Evolutionary conservation across 1,140 invertebrate genomes (phyloP).

Genomic region (Euwallacea fornicatus): DNA sequence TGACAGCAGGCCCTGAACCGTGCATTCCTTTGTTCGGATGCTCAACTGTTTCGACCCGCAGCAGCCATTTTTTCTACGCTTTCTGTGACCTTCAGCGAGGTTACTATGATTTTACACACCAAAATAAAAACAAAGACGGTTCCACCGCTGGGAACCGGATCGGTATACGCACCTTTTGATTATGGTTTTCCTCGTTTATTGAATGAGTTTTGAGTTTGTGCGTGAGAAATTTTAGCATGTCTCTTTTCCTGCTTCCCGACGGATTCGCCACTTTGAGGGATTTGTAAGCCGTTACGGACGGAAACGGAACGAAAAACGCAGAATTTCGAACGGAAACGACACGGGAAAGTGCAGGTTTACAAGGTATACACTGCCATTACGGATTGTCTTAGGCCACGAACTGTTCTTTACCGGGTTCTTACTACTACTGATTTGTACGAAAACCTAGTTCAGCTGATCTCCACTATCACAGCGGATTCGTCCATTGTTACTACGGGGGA

Average conservation of each 20-base stretch:
- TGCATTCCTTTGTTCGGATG: slow-evolving; percentile 52
- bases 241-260: slow-evolving; percentile 51
- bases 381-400: slow-evolving; percentile 38
- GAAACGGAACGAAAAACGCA: slow-evolving; percentile 8
- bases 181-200: slow-evolving; percentile 69
- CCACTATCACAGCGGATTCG: slow-evolving; percentile 40
- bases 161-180: slow-evolving; percentile 52
- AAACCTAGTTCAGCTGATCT: slow-evolving; percentile 46
- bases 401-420: slow-evolving; percentile 37
- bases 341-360: slow-evolving; percentile 1
- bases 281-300: slow-evolving; percentile 29
- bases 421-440: slow-evolving; percentile 43
- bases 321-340: neutral
- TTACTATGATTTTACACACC: slow-evolving; percentile 43
- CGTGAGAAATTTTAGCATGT: slow-evolving; percentile 79
- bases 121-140: slow-evolving; percentile 38
- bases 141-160: slow-evolving; percentile 14
- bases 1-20: slow-evolving; percentile 38
- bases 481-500: slow-evolving; percentile 49
- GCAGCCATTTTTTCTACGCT: slow-evolving; percentile 52
- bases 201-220: slow-evolving; percentile 78
- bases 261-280: slow-evolving; percentile 48
- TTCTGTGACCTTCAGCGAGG: slow-evolving; percentile 53
- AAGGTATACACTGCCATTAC: slow-evolving; percentile 33
- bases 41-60: slow-evolving; percentile 40